Percentiles rank a stretch among this genome's conserved stretches.
Conservation (phyloP, 2,113 vertebrate species). For the Pelusios castaneus region DNA sequence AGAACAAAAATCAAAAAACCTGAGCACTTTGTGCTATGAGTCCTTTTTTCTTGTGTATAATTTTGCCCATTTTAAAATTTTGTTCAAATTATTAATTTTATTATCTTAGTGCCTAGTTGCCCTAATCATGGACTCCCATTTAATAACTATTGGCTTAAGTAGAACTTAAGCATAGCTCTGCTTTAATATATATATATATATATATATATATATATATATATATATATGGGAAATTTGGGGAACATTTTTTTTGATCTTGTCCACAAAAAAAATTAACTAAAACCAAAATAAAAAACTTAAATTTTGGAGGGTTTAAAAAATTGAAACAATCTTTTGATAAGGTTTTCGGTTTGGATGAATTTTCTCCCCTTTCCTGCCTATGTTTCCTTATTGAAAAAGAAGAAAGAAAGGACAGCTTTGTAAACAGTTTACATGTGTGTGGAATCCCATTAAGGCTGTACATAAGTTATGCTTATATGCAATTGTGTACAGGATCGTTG, state of each 20-base stretch:
- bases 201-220: too few relatives aligned
- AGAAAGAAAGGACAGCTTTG: background rate
- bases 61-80: background rate
- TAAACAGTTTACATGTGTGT: background rate
- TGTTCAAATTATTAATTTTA: conserved; percentile 4
- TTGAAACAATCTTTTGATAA: conserved; percentile 1
- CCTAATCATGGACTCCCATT: background rate
- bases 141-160: background rate
- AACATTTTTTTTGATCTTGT: background rate
- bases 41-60: background rate
- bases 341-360: background rate
- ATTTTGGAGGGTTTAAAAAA: background rate
- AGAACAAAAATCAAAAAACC: background rate
- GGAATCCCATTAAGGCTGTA: background rate
- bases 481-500: background rate
- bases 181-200: too few relatives aligned
- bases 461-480: background rate
- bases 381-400: background rate
- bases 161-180: background rate
- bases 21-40: background rate
- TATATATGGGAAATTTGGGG: background rate
- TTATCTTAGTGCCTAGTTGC: background rate
- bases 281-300: background rate
- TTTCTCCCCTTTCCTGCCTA: background rate
- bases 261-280: background rate